Conservation (phyloP, 2,888 invertebrate genomes). For the Pheosia gnoma region DNA sequence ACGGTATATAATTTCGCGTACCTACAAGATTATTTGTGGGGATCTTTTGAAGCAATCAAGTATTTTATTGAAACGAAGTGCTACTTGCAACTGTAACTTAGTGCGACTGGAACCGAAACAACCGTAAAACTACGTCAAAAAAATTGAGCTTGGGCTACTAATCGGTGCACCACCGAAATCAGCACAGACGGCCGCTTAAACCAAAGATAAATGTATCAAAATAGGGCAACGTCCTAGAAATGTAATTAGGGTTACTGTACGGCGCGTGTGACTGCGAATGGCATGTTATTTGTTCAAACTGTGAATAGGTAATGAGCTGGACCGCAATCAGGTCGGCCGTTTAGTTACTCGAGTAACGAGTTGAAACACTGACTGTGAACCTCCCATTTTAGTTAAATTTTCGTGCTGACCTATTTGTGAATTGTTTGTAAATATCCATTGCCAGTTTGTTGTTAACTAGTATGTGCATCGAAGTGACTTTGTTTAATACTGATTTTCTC, state of each 20-base stretch:
- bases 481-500: no score
- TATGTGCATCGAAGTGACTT: no score
- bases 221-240: neutral
- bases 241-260: neutral
- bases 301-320: conserved; percentile 6
- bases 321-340: conserved; percentile 1
- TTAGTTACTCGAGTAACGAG: conserved; percentile 1
- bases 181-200: no score
- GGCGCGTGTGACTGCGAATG: neutral
- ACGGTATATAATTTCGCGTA: no score
- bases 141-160: no score
- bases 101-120: no score
- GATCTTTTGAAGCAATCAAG: no score
- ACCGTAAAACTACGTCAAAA: no score
- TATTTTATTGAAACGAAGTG: no score
- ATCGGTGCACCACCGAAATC: no score
- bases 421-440: neutral
- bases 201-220: neutral
- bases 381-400: neutral
- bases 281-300: neutral
- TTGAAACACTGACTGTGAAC: neutral
- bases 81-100: no score
- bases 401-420: neutral
- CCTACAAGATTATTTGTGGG: no score
- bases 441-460: neutral